phyloP scores from a whole-genome alignment of 2,113 vertebrate genomes.

The Centropus bengalensis region DNA sequence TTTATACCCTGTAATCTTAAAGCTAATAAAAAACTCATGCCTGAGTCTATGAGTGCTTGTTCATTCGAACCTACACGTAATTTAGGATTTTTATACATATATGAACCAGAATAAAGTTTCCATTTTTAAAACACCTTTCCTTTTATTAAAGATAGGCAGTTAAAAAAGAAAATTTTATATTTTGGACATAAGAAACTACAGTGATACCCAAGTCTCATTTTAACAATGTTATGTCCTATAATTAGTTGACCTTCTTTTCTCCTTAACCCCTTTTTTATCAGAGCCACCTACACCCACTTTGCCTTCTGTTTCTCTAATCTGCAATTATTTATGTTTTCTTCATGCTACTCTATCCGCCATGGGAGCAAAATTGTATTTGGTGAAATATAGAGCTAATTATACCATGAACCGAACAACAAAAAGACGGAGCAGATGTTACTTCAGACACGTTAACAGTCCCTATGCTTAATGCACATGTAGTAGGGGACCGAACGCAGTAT shows the following conservation, averaged over 20 bases:
- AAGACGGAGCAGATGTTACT: constrained; percentile 87
- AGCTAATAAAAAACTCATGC: neutral
- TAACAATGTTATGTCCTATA: constrained; percentile 67
- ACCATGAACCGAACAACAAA: constrained; percentile 84
- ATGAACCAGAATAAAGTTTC: neutral
- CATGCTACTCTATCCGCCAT: constrained; percentile 80
- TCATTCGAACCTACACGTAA: neutral
- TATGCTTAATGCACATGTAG: constrained; percentile 73
- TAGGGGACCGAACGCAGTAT: constrained; percentile 60
- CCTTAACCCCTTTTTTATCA: constrained; percentile 83
- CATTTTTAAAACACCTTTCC: neutral
- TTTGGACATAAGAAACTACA: constrained; percentile 58
- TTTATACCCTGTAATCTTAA: neutral
- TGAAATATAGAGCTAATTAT: constrained; percentile 88
- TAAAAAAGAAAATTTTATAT: constrained; percentile 52
- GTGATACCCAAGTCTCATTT: constrained; percentile 56
- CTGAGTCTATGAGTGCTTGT: neutral
- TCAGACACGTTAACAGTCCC: constrained; percentile 80
- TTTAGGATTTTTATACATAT: constrained; percentile 13
- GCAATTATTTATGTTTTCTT: constrained; percentile 88
- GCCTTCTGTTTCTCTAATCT: constrained; percentile 88
- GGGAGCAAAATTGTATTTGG: constrained; percentile 85
- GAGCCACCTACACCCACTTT: constrained; percentile 82
- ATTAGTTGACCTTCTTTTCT: constrained; percentile 82
- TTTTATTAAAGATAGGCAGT: constrained; percentile 29